Percentiles rank a stretch among this genome's conserved stretches.
These are phyloP conservation scores for Cairina moschata DNA, from an alignment of 2,113 vertebrate species.

Conservation along the genomic window DNA sequence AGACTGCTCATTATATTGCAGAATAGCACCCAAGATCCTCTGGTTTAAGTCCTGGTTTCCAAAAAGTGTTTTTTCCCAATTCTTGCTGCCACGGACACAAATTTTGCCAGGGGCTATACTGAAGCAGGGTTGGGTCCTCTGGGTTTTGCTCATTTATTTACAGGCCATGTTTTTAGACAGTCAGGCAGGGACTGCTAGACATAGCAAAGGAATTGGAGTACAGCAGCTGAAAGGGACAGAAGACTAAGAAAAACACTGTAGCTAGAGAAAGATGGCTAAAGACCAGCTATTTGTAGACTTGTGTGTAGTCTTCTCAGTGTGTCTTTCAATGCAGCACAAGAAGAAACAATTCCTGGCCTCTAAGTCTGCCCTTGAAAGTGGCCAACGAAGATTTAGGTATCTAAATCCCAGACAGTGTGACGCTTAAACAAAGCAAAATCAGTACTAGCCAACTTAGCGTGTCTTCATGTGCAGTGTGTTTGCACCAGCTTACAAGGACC, in stretches of 20 bases:
- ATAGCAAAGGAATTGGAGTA: not conserved
- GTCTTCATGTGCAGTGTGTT: not conserved
- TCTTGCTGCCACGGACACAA: not conserved
- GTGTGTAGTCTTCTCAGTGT: not conserved
- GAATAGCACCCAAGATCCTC: not conserved
- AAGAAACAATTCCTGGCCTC: not conserved
- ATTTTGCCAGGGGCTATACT: not conserved
- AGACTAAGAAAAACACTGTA: not conserved
- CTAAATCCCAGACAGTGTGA: not conserved
- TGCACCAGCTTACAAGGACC: not conserved
- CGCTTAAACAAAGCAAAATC: not conserved
- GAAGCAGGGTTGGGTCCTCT: not conserved
- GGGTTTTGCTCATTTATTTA: not conserved
- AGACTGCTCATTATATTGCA: not conserved
- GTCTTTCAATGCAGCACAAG: not conserved
- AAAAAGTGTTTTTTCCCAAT: not conserved
- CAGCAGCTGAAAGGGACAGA: not conserved
- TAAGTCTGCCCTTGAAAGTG: not conserved
- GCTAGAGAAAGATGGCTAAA: not conserved
- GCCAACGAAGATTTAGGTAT: not conserved
- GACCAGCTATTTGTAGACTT: not conserved
- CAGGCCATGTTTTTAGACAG: not conserved
- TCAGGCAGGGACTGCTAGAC: not conserved
- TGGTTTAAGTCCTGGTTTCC: not conserved
- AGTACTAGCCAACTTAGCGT: not conserved